Conservation (phyloP, 2,888 invertebrate species). For the Cantharis flavilabris region DNA sequence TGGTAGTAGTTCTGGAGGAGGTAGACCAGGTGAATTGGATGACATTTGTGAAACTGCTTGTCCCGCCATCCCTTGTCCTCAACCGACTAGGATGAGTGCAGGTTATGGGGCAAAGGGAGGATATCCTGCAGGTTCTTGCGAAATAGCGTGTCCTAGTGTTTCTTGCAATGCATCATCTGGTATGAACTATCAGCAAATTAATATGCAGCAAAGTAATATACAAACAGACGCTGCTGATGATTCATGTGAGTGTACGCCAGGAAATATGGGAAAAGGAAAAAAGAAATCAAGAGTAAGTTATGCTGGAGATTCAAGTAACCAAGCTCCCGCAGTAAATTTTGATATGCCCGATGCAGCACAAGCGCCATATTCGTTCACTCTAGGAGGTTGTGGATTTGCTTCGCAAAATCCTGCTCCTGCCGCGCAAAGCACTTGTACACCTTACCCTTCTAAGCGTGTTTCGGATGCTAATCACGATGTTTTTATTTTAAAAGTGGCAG, state of each 20-base stretch:
- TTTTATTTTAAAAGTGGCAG: constrained; percentile 74
- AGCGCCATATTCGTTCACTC: constrained; percentile 45
- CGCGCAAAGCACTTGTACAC: constrained; percentile 58
- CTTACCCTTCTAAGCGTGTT: constrained; percentile 59
- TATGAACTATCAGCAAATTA: constrained; percentile 37
- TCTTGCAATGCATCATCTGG: constrained; percentile 52
- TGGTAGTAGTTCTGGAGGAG: background rate
- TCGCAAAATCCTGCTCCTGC: constrained; percentile 44
- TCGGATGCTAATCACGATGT: constrained; percentile 72
- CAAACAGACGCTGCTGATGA: constrained; percentile 48
- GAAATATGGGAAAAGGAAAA: constrained; percentile 43
- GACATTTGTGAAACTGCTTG: background rate
- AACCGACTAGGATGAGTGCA: background rate
- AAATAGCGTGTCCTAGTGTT: constrained; percentile 12
- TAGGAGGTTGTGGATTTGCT: constrained; percentile 36
- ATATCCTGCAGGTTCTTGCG: background rate
- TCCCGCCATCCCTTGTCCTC: background rate
- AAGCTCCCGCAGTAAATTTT: background rate
- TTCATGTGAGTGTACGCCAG: constrained; percentile 40
- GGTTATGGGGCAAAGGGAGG: background rate
- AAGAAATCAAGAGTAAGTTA: background rate
- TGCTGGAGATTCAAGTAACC: background rate
- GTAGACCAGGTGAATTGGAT: background rate
- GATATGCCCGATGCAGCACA: background rate
- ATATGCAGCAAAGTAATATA: constrained; percentile 33